Evolutionary conservation across 2,113 vertebrate species (phyloP).

Genomic region (Naja naja): DNA sequence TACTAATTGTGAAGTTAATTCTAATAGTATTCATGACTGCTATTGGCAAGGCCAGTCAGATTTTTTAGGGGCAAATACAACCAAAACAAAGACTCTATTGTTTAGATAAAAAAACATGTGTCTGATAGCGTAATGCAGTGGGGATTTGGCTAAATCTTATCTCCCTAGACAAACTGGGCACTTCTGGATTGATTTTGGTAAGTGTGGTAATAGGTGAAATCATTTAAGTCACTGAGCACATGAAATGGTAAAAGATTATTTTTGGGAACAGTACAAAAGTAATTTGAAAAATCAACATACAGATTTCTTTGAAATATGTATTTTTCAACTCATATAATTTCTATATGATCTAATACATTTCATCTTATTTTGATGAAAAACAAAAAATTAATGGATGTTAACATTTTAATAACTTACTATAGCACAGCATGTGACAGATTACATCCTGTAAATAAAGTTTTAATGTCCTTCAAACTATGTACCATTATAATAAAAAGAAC

Average conservation of each 20-base stretch:
- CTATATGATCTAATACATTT: neutral
- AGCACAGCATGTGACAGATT: neutral
- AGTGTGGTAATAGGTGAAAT: too few species aligned
- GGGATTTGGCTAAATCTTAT: neutral
- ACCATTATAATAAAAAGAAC: neutral
- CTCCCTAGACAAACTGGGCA: too few species aligned
- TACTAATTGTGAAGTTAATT: neutral
- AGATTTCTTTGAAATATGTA: neutral
- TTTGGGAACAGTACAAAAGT: too few species aligned
- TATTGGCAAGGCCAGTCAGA: neutral
- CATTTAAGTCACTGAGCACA: too few species aligned
- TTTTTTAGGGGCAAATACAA: neutral
- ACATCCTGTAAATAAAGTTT: neutral
- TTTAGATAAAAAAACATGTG: neutral
- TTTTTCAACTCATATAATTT: neutral
- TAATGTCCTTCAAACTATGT: neutral
- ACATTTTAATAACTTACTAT: neutral
- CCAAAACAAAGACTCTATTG: neutral
- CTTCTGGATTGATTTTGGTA: too few species aligned
- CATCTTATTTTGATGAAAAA: neutral
- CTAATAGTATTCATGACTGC: neutral
- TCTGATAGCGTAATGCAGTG: neutral
- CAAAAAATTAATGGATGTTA: neutral
- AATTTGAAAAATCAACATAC: too few species aligned
- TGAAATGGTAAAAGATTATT: too few species aligned